Conservation (phyloP, 2,888 invertebrate species). For the Acronicta leporina region DNA sequence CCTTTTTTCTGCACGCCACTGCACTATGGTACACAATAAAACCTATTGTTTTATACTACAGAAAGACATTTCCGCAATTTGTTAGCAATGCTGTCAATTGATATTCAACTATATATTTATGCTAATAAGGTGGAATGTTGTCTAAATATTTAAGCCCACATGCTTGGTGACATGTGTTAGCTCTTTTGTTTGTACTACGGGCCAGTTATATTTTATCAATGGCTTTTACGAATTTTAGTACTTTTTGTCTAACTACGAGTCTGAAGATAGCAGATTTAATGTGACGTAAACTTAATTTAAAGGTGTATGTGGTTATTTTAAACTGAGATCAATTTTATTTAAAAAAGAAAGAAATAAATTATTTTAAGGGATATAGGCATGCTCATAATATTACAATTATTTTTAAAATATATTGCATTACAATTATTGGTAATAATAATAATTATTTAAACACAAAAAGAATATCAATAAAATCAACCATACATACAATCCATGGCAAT, state of each 20-base stretch:
- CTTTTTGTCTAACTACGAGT: background rate
- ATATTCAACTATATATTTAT: background rate
- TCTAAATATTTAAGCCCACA: slow-evolving; percentile 38
- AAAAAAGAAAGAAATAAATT: too few relatives aligned
- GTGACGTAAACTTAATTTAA: too few relatives aligned
- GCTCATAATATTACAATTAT: too few relatives aligned
- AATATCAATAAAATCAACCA: too few relatives aligned
- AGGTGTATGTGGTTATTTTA: too few relatives aligned
- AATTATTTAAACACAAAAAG: too few relatives aligned
- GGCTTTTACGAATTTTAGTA: slow-evolving; percentile 20
- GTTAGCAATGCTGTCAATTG: slow-evolving; percentile 5
- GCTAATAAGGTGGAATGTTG: slow-evolving; percentile 18
- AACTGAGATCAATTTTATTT: too few relatives aligned
- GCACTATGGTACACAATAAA: slow-evolving; percentile 19
- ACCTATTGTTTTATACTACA: slow-evolving; percentile 45
- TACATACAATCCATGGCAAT: slow-evolving; percentile 3
- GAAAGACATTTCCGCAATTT: slow-evolving; percentile 51
- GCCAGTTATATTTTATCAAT: slow-evolving; percentile 20
- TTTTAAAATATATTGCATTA: too few relatives aligned
- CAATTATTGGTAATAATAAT: too few relatives aligned
- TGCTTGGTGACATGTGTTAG: slow-evolving; percentile 42
- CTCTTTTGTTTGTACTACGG: slow-evolving; percentile 50
- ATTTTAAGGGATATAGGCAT: too few relatives aligned
- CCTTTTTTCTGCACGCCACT: slow-evolving; percentile 38
- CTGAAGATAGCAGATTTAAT: too few relatives aligned